A percentile compares a stretch with the other conserved stretches of the same genome.
These are phyloP conservation scores for Tadarida brasiliensis DNA, from an alignment of 2,797 vertebrate species.

Conservation along the genomic window DNA sequence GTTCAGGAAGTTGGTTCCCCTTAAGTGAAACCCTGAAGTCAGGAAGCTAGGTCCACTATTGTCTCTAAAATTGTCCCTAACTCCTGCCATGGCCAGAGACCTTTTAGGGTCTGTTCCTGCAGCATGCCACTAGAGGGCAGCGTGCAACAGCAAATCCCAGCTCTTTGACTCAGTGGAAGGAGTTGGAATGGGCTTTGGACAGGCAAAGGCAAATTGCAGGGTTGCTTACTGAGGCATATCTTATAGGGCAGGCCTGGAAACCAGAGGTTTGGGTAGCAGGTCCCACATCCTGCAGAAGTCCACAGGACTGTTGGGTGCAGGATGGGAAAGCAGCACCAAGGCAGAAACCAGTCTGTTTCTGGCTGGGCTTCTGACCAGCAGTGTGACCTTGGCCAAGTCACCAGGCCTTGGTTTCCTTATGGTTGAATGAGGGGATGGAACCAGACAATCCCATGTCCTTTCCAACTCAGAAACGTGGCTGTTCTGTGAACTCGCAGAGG, in stretches of 20 bases:
- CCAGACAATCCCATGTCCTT: neutral
- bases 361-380: no score
- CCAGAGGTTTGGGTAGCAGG: neutral
- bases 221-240: neutral
- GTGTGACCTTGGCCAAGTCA: neutral
- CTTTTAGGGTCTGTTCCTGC: neutral
- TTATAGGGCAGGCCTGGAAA: neutral
- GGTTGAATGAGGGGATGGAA: neutral
- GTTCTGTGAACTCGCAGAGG: neutral
- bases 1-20: neutral
- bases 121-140: conserved; percentile 16
- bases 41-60: neutral
- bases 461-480: neutral
- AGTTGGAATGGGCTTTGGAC: neutral
- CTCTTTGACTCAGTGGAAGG: neutral
- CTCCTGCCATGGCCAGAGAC: neutral
- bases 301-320: neutral
- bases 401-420: neutral
- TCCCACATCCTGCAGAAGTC: neutral
- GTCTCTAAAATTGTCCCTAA: neutral
- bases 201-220: neutral
- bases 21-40: neutral
- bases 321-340: neutral
- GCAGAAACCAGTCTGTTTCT: neutral
- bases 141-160: conserved; percentile 56